A percentile compares a stretch with the other conserved stretches of the same genome.
Evolutionary conservation across 2,888 invertebrate species (phyloP).

Genomic region (Chromoteleia sp.): DNA sequence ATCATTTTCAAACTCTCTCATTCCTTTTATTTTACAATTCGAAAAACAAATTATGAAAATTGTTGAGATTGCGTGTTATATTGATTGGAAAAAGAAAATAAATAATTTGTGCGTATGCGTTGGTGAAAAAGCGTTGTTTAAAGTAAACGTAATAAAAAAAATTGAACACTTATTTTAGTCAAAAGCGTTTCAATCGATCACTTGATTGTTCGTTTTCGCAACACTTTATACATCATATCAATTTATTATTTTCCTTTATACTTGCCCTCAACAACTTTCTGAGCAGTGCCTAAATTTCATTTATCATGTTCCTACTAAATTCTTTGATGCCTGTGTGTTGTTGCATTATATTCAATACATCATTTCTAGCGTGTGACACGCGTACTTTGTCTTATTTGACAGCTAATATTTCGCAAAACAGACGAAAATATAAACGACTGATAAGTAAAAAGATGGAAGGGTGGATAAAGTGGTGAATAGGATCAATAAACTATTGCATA

Average conservation of each 20-base stretch:
- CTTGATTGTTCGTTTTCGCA: constrained; percentile 23
- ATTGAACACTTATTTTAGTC: neutral
- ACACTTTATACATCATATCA: constrained; percentile 43
- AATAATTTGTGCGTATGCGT: no score
- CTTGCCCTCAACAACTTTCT: constrained; percentile 52
- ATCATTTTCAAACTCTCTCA: no score
- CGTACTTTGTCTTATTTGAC: constrained; percentile 62
- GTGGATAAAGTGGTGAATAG: constrained; percentile 50
- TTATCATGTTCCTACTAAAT: constrained; percentile 61
- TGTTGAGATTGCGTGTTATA: no score
- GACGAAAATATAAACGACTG: constrained; percentile 60
- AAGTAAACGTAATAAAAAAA: neutral
- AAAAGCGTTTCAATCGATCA: constrained; percentile 37
- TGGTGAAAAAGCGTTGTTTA: no score
- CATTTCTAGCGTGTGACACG: constrained; percentile 58
- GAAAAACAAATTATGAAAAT: no score
- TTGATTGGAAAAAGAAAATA: no score
- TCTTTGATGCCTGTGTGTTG: constrained; percentile 51
- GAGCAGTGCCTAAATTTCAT: constrained; percentile 57
- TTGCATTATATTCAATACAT: constrained; percentile 59
- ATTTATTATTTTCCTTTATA: constrained; percentile 59
- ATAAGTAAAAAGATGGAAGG: constrained; percentile 57
- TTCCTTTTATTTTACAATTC: no score
- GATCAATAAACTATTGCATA: constrained; percentile 57
- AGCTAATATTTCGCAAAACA: constrained; percentile 60